phyloP scores from a whole-genome alignment of 2,797 vertebrate genomes.

The Schizopygopsis malacanthus region DNA sequence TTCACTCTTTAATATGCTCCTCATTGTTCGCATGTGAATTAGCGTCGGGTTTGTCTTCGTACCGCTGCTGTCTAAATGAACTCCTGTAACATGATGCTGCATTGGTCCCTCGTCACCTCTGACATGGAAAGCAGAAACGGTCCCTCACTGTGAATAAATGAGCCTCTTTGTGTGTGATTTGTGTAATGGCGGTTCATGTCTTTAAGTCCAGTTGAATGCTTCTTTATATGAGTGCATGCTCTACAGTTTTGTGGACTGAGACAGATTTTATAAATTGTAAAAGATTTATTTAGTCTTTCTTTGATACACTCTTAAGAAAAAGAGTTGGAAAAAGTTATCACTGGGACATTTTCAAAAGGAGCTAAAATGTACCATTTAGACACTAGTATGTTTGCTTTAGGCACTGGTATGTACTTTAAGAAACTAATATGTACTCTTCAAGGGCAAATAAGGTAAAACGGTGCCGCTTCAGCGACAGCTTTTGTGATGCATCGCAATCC shows the following conservation, averaged over 20 bases:
- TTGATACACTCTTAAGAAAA: background rate
- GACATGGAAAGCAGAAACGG: conserved; percentile 70
- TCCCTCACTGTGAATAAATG: conserved; percentile 52
- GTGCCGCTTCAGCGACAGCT: too few relatives aligned
- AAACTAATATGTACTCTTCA: too few relatives aligned
- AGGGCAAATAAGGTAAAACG: too few relatives aligned
- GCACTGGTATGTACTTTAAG: too few relatives aligned
- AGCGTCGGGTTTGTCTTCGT: conserved; percentile 50
- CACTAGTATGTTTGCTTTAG: too few relatives aligned
- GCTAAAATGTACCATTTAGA: too few relatives aligned
- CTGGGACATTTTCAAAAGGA: background rate
- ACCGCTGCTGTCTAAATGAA: conserved; percentile 66
- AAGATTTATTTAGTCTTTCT: background rate
- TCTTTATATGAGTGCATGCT: background rate
- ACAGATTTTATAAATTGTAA: background rate
- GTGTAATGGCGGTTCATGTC: background rate
- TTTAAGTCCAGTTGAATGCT: background rate
- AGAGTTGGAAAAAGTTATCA: background rate
- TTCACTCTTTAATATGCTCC: conserved; percentile 71
- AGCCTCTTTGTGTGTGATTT: conserved; percentile 58
- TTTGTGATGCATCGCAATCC: background rate
- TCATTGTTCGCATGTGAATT: conserved; percentile 73
- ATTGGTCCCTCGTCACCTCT: conserved; percentile 70
- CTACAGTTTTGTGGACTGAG: background rate
- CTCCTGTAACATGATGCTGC: conserved; percentile 71